phyloP scores from a whole-genome alignment of 2,888 invertebrate species.

The Drosophila infuscata region DNA sequence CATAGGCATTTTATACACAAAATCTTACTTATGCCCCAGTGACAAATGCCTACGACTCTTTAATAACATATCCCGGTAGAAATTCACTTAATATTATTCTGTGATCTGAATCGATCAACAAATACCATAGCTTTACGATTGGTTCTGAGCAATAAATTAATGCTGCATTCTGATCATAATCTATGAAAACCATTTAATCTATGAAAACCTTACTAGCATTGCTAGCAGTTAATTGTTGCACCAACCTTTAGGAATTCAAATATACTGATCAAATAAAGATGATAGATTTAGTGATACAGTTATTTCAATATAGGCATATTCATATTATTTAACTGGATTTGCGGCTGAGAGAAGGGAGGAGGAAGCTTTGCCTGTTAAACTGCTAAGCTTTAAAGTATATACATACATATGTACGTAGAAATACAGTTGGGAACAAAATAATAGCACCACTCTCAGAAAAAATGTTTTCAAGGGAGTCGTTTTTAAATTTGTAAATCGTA shows the following conservation, averaged over 20 bases:
- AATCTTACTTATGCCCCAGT: neutral
- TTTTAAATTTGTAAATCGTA: neutral
- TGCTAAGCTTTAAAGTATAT: conserved; percentile 2
- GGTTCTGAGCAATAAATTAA: neutral
- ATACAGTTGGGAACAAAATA: neutral
- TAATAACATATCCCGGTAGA: neutral
- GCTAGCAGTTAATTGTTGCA: neutral
- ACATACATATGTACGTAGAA: neutral
- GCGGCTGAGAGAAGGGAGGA: conserved; percentile 4
- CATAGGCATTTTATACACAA: neutral
- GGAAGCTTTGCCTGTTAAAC: neutral
- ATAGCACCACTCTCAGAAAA: neutral
- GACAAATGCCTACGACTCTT: neutral
- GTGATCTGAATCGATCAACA: neutral
- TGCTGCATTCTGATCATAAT: neutral
- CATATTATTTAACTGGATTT: conserved; percentile 5
- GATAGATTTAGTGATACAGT: neutral
- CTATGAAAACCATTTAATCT: neutral
- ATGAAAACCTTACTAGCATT: neutral
- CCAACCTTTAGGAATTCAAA: neutral
- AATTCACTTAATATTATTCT: neutral
- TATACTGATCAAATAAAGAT: neutral
- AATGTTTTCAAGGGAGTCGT: neutral
- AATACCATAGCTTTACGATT: neutral
- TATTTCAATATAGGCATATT: neutral